Evolutionary conservation across 35 echinoderm and acorn worm genomes (phyloP).

Genomic region (Heliocidaris erythrogramma): DNA sequence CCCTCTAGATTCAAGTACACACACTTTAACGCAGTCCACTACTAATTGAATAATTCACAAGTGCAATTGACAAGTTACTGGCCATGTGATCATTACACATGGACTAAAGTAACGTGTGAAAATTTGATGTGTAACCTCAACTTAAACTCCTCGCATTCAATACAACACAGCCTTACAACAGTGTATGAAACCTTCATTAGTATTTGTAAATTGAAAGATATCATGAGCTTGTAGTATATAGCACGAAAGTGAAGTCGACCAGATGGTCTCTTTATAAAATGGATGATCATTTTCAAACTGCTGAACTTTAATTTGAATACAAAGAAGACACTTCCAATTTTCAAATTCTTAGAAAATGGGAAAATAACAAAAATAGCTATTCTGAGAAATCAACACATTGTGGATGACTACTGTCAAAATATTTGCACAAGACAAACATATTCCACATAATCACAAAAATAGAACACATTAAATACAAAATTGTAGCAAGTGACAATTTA

Average conservation of each 20-base stretch:
- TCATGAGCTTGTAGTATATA: too few species aligned
- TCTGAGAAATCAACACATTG: background rate
- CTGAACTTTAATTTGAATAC: too few species aligned
- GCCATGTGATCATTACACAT: slow-evolving; percentile 14
- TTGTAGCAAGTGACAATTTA: background rate
- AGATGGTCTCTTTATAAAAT: too few species aligned
- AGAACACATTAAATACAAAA: background rate
- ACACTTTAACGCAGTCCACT: background rate
- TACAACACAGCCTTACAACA: background rate
- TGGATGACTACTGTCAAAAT: background rate
- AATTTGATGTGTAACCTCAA: background rate
- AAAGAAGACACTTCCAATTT: background rate
- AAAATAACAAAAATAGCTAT: background rate
- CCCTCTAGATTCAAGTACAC: background rate
- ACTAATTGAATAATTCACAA: slow-evolving; percentile 37
- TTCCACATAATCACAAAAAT: background rate
- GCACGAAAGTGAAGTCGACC: too few species aligned
- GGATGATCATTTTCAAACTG: too few species aligned
- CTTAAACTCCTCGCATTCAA: background rate
- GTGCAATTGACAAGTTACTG: slow-evolving; percentile 11
- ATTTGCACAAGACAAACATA: background rate
- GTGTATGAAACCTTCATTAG: too few species aligned
- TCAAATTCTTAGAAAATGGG: background rate
- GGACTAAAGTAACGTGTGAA: background rate
- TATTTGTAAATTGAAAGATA: too few species aligned